phyloP scores from a whole-genome alignment of 2,113 vertebrate species.

The Psettodes erumei region DNA sequence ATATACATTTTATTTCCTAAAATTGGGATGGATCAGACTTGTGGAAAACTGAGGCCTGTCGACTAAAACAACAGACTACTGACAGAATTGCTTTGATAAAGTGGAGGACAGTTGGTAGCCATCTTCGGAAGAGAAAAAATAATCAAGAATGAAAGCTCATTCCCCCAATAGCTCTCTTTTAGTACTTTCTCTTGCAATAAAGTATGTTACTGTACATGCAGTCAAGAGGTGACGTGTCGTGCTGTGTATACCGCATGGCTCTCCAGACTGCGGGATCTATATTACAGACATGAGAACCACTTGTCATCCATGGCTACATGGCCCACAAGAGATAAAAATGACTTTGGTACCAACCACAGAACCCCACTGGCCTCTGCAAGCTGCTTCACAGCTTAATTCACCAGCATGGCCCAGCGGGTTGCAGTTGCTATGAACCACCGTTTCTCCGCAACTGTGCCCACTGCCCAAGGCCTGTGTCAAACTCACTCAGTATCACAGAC shows the following conservation, averaged over 20 bases:
- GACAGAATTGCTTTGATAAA: constrained; percentile 44
- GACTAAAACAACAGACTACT: constrained; percentile 3
- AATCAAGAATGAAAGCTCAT: constrained; percentile 66
- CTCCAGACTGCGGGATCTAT: constrained; percentile 45
- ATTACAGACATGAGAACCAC: constrained; percentile 44
- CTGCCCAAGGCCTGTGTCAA: constrained; percentile 65
- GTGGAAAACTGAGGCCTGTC: constrained; percentile 19
- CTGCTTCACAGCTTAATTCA: constrained; percentile 55
- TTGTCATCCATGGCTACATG: constrained; percentile 41
- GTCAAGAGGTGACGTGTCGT: constrained; percentile 46
- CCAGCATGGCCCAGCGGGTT: constrained; percentile 56
- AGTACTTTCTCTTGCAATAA: constrained; percentile 75
- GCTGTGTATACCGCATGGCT: constrained; percentile 42
- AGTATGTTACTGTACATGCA: constrained; percentile 63
- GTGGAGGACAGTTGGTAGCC: constrained; percentile 59
- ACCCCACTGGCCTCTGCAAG: constrained; percentile 49
- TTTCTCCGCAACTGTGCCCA: constrained; percentile 52
- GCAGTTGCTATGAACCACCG: constrained; percentile 56
- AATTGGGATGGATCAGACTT: constrained; percentile 4
- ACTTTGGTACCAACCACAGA: constrained; percentile 42
- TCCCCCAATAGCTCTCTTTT: constrained; percentile 71
- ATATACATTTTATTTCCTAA: background rate
- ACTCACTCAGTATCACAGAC: constrained; percentile 57
- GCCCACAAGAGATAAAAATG: constrained; percentile 61
- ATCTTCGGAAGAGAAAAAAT: constrained; percentile 56